Base-by-base conservation (phyloP, 2,797 vertebrate species). In the Bufotes viridis region DNA sequence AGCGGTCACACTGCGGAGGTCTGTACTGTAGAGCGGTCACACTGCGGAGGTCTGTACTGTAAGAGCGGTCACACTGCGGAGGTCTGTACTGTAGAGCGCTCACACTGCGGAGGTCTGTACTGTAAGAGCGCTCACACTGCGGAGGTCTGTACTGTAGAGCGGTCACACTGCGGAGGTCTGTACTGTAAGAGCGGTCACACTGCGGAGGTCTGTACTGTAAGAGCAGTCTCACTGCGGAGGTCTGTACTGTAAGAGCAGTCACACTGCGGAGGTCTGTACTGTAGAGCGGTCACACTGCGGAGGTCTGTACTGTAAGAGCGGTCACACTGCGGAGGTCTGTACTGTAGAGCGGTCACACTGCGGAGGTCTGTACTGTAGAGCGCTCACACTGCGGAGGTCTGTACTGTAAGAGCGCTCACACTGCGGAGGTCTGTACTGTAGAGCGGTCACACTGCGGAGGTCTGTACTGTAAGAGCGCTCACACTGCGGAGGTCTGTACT, bases 41-140 rank as follows among this genome's bases (percentile, higher is more conserved):
- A 69, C 65, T 69, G 5, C 26, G 13, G 24, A 69, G 29, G 24
- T 69, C 24, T 69, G 5, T 69, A 69, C 65, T 69, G 65, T 26
- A 26, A 55, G 65, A 69, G 65, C 65, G 65, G 65, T 69, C 65
- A 69, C 65, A 69, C 24, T 26, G 13, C 29, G 29, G 29, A 29
- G 29, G 29, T 29, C 29, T 69, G 13, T 69, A 69, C 65, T 69
- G 65, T 69, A 55, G 65, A 69, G 65, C 24, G 24, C 24, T 69
- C 65, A 69, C 65, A 69, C 65, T 69, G 26, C 26, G 13, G 24
- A 69, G 29, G 24, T 61, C 12, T 69, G 12, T 26, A 69, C 65
- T 69, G 65, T 69, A 69, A 55, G 65, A 69, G 65, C n/a, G 65
- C 24, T 69, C 65, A 69, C 65, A 69, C 65, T 69, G 26, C 29